A percentile compares a stretch with the other conserved stretches of the same genome.
phyloP scores from a whole-genome alignment of 2,797 vertebrate species.

The Semotilus atromaculatus region DNA sequence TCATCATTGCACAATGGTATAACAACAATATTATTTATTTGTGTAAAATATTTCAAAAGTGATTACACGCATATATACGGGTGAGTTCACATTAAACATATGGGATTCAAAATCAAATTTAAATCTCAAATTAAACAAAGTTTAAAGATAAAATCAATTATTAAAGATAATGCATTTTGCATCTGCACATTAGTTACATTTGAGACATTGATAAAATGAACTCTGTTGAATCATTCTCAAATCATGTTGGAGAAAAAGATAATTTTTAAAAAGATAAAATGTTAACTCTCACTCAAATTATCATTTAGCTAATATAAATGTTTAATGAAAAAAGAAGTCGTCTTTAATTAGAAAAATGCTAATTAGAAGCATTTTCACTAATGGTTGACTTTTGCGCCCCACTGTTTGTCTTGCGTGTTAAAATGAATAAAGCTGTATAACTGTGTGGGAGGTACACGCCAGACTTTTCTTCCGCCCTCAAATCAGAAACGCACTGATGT shows the following conservation, averaged over 20 bases:
- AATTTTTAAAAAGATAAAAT: too few species aligned
- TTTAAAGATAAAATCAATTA: neutral
- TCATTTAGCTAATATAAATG: neutral
- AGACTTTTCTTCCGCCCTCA: neutral
- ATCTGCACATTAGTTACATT: neutral
- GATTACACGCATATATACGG: neutral
- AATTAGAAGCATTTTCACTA: neutral
- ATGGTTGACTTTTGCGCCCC: neutral
- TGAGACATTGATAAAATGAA: neutral
- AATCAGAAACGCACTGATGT: constrained; percentile 21
- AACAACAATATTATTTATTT: too few species aligned
- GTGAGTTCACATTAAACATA: neutral
- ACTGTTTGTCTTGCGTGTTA: neutral
- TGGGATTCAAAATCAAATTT: neutral
- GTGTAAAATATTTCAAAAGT: too few species aligned
- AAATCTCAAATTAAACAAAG: neutral
- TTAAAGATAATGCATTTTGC: neutral
- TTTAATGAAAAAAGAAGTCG: neutral
- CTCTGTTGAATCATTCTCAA: neutral
- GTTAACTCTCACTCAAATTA: neutral
- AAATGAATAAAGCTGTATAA: constrained; percentile 7
- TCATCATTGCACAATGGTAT: neutral
- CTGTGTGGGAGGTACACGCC: constrained; percentile 27
- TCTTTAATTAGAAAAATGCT: neutral
- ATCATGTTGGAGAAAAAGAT: neutral